Conservation (phyloP, 2,113 vertebrate species). For the Herpetotheres cachinnans region DNA sequence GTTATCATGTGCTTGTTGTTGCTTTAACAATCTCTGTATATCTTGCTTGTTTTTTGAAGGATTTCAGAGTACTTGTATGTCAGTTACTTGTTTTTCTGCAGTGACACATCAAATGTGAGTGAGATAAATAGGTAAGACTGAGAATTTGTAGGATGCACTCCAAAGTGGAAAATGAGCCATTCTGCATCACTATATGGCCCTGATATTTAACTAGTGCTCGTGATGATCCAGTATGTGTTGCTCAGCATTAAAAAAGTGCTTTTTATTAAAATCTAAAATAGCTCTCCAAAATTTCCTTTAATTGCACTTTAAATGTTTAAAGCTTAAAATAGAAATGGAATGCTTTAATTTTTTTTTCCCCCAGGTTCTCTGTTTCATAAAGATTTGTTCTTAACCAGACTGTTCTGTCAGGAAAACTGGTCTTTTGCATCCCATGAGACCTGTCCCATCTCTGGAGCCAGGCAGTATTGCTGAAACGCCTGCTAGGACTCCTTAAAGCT, state of each 20-base stretch:
- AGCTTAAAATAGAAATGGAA: neutral
- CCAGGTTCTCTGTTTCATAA: neutral
- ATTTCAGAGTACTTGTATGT: neutral
- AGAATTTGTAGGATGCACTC: neutral
- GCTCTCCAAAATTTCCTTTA: neutral
- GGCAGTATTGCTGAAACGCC: neutral
- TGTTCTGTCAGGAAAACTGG: neutral
- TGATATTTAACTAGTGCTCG: neutral
- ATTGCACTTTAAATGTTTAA: neutral
- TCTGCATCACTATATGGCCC: neutral
- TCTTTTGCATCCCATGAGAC: neutral
- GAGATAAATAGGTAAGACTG: neutral
- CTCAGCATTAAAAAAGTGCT: neutral
- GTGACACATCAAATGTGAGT: neutral
- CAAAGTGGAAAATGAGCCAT: neutral
- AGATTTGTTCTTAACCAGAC: neutral
- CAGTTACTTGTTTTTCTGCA: neutral
- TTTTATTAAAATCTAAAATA: neutral
- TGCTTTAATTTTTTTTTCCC: neutral
- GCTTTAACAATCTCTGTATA: neutral
- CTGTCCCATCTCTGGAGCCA: neutral
- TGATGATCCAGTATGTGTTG: neutral
- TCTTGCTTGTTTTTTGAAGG: neutral
- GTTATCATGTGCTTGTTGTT: neutral
- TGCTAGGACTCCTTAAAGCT: neutral